Evolutionary conservation across 2,113 vertebrate genomes (phyloP).

Genomic region (Mellivora capensis): DNA sequence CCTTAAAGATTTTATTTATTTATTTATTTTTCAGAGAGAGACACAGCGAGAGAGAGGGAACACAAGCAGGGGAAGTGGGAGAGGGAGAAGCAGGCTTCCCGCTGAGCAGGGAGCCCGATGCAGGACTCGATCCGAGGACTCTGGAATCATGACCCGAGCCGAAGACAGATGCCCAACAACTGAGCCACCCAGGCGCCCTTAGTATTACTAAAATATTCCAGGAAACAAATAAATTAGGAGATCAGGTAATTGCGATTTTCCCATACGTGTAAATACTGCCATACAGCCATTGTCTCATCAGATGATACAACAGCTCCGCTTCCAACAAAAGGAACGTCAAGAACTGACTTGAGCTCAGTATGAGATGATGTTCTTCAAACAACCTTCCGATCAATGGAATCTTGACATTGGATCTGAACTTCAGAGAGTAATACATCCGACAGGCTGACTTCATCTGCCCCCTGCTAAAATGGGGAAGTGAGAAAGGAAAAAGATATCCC

Average conservation of each 20-base stretch:
- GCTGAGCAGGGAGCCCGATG: too few relatives aligned
- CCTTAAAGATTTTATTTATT: too few relatives aligned
- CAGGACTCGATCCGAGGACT: too few relatives aligned
- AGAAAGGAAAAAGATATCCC: not conserved
- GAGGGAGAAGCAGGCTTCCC: too few relatives aligned
- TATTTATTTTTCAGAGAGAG: too few relatives aligned
- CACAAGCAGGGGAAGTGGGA: too few relatives aligned
- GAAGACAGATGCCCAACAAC: too few relatives aligned
- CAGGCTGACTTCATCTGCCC: not conserved
- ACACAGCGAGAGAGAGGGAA: too few relatives aligned
- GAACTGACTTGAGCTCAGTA: not conserved
- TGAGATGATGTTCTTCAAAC: not conserved
- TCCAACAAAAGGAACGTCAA: not conserved
- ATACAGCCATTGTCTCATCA: not conserved
- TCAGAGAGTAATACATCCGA: not conserved
- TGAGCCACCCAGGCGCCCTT: too few relatives aligned
- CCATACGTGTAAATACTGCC: not conserved
- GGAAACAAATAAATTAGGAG: not conserved
- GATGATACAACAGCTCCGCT: not conserved
- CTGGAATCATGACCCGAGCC: too few relatives aligned
- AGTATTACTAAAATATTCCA: not conserved
- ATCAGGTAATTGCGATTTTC: not conserved
- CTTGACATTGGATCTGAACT: not conserved
- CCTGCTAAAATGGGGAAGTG: not conserved
- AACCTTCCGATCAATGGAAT: not conserved